Evolutionary conservation across 2,113 vertebrate genomes (phyloP).

Genomic region (Cryptomyrus ogoouensis): DNA sequence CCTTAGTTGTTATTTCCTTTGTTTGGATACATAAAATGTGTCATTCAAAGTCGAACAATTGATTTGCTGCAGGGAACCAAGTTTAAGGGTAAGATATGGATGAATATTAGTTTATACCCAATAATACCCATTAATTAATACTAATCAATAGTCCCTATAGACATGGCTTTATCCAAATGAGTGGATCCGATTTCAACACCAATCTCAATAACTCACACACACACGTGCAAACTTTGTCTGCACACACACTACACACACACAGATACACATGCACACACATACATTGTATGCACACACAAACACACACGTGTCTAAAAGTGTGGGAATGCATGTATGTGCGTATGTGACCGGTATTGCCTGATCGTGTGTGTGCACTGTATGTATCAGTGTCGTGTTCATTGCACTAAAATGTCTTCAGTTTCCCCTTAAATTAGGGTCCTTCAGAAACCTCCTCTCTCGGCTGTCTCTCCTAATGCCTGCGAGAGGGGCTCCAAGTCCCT

Average conservation of each 20-base stretch:
- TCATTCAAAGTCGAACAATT: constrained; percentile 43
- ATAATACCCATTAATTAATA: constrained; percentile 59
- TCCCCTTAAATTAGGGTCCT: constrained; percentile 41
- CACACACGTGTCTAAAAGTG: background rate
- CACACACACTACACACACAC: background rate
- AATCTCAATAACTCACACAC: constrained; percentile 40
- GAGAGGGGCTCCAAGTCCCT: constrained; percentile 43
- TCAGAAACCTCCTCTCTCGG: constrained; percentile 39
- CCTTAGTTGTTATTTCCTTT: constrained; percentile 50
- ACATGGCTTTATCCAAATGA: constrained; percentile 73
- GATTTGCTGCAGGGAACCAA: constrained; percentile 53
- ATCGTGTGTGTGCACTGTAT: constrained; percentile 45
- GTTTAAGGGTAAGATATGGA: constrained; percentile 55
- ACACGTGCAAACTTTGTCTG: constrained; percentile 28
- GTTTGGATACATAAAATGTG: constrained; percentile 63
- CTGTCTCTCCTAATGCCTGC: constrained; percentile 44
- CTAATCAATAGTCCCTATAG: constrained; percentile 59
- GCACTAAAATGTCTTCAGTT: constrained; percentile 58
- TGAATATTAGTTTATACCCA: constrained; percentile 46
- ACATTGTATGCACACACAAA: constrained; percentile 1
- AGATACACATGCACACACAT: constrained; percentile 19
- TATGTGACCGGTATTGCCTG: constrained; percentile 27
- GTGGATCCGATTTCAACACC: constrained; percentile 48
- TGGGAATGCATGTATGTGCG: background rate
- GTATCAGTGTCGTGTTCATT: constrained; percentile 55